Evolutionary conservation across 30 jellyfish, hydroid and myxozoan genomes (phyloP).

Genomic region (Nemopilema nomurai): DNA sequence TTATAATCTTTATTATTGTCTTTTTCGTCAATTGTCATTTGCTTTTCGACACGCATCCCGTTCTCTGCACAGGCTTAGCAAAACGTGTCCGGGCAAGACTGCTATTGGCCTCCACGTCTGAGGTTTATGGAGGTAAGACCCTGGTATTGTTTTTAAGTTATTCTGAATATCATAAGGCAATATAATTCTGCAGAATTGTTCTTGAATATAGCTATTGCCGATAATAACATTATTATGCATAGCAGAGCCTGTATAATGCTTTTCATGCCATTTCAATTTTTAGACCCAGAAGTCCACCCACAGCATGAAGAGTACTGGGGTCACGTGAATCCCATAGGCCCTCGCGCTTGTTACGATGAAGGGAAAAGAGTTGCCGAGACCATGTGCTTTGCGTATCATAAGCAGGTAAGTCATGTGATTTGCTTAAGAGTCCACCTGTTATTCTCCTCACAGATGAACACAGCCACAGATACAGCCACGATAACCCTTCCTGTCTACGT

Average conservation of each 20-base stretch:
- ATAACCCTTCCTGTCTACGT: background rate
- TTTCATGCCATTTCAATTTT: background rate
- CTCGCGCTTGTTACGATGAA: slow-evolving; percentile 99
- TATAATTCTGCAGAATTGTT: too few relatives aligned
- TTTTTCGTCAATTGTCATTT: background rate
- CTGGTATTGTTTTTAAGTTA: background rate
- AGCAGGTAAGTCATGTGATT: slow-evolving; percentile 62
- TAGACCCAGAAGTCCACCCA: slow-evolving; percentile 99
- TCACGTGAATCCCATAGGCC: slow-evolving; percentile 97
- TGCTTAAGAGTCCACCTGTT: background rate
- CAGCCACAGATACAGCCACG: background rate
- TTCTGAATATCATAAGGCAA: background rate
- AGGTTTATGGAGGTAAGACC: slow-evolving; percentile 94
- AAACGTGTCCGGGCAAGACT: slow-evolving; percentile 94
- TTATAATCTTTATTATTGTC: too few relatives aligned
- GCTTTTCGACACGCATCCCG: background rate
- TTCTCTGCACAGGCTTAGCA: slow-evolving; percentile 76
- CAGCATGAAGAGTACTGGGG: slow-evolving; percentile 99
- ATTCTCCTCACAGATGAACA: background rate
- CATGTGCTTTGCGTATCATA: slow-evolving; percentile 91
- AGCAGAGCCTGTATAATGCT: too few relatives aligned
- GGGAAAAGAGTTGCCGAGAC: slow-evolving; percentile 99
- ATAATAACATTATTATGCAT: too few relatives aligned
- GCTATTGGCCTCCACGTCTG: slow-evolving; percentile 97
- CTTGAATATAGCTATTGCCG: too few relatives aligned